Evolutionary conservation across 2,113 vertebrate species (phyloP), one percentile per base, ranked within the genome.

Genomic region (Lutjanus erythropterus): DNA sequence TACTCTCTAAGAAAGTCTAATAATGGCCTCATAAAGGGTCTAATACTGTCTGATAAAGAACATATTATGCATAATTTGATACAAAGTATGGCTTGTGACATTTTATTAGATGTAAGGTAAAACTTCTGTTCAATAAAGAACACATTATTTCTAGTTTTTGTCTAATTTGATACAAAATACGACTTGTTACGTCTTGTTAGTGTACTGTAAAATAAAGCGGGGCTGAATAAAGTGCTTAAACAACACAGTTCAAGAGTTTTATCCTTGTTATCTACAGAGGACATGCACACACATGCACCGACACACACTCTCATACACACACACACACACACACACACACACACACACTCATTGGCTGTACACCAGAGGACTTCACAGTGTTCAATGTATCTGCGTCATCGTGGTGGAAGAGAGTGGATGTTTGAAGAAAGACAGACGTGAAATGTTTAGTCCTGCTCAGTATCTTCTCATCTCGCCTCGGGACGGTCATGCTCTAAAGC

Each of bases 371-470:
- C 55, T 86, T 82, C 50, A 73, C 68, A 65, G 56, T 46, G 71
- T 61, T 83, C 41, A 29, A 71, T 81, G 78, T 72, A 73, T 85
- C 76, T 91, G 75, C 81, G 85, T 93, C 90, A 88, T 11, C 21
- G 8, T 56, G 52, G 74, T 81, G 86, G 83, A 88, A 72, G 83
- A 81, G 56, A 85, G 46, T 42, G 67, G 59, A 62, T 33, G 73
- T 77, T 58, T 88, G 84, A 90, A 70, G 56, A 78, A 84, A 88
- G 59, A 74, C 88, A 88, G 84, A 87, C 78, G 6, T 49, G 42
- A 44, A 75, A 49, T 84, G 78, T 80, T 88, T 78, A 55, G 71
- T 19, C 81, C 87, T 93, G 89, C 68, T 83, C 68, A 85, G 71
- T 75, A 29, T 92, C 81, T 75, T 61, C 78, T 55, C 37, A 39